These are phyloP conservation scores for Megathymus violae DNA, from an alignment of 1,140 invertebrate species.

Conservation along the genomic window DNA sequence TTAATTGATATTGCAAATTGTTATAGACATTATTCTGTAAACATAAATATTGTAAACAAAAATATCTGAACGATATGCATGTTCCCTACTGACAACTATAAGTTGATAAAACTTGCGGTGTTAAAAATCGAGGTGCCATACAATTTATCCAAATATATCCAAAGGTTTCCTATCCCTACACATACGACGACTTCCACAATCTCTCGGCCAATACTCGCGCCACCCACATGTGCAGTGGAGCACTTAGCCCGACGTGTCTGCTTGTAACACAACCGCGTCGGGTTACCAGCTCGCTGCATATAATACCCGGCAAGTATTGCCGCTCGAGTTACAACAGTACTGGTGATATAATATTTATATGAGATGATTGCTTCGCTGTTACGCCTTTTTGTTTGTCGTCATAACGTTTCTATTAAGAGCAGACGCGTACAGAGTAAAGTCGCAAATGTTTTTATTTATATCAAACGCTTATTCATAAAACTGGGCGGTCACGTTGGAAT, in stretches of 20 bases:
- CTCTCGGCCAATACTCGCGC: slow-evolving; percentile 11
- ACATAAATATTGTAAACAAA: no score
- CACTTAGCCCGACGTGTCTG: slow-evolving; percentile 7
- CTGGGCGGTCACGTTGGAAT: no score
- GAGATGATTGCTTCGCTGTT: slow-evolving; percentile 7
- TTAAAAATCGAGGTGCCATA: background rate
- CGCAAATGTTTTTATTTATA: no score
- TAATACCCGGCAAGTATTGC: slow-evolving; percentile 9
- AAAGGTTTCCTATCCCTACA: background rate
- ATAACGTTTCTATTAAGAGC: background rate
- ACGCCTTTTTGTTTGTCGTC: background rate
- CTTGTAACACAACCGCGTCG: slow-evolving; percentile 3
- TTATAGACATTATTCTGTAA: no score
- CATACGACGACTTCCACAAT: background rate
- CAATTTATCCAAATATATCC: background rate
- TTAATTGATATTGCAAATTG: no score
- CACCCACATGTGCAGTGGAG: slow-evolving; percentile 20
- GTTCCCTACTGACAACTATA: no score
- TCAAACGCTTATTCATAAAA: no score
- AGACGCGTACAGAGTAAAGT: background rate
- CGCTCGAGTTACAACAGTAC: slow-evolving; percentile 10
- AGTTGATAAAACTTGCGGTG: background rate
- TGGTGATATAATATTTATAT: slow-evolving; percentile 5
- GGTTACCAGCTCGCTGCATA: slow-evolving; percentile 1
- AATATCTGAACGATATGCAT: no score